Base-by-base conservation (phyloP, 2,797 vertebrate genomes). In the Heliangelus exortis region DNA sequence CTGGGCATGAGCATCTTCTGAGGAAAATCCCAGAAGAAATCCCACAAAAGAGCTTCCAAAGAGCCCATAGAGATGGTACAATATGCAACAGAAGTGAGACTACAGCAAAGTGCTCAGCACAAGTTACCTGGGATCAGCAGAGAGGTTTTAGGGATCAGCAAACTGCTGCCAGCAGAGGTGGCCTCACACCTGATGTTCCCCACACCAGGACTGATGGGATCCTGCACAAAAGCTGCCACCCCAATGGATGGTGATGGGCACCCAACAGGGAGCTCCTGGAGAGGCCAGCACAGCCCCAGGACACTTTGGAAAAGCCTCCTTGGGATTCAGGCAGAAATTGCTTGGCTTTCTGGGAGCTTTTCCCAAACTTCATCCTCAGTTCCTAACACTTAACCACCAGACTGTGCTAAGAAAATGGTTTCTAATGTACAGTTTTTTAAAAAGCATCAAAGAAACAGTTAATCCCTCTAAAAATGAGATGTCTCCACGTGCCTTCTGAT, bases 231-330 rank as follows among this genome's bases (percentile, higher is more conserved):
- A 48, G 26, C 48, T 1, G 47, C 39, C 39, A 7, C 5, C 48
- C 45, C 0, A 0, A 2, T 4, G 2, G 1, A 23, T 14, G 5
- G 1, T 2, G 1, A 0, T 0, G 0, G 68, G 34, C 65, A 21
- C 1, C 2, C 10, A 8, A 7, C 3, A 10, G 36, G 39, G 50
- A 65, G 78, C 23, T 78, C 73, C 39, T 3, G 10, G 1, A 0
- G 16, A 14, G 13, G 39, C 39, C 13, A 16, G 23, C 59, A 28
- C 29, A 43, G 21, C 62, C 7, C 59, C 2, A 2, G 43, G 6
- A 1, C 2, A 6, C 3, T 59, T 10, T 59, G 55, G 43, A 55
- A 48, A 55, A 66, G 8, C 1, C 4, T 53, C 23, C 29, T 23
- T 6, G 50, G 2, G 3, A 10, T 66, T 69, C 9, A 13, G 34